phyloP scores from a whole-genome alignment of 2,888 invertebrate species.

The Calameuta filiformis region DNA sequence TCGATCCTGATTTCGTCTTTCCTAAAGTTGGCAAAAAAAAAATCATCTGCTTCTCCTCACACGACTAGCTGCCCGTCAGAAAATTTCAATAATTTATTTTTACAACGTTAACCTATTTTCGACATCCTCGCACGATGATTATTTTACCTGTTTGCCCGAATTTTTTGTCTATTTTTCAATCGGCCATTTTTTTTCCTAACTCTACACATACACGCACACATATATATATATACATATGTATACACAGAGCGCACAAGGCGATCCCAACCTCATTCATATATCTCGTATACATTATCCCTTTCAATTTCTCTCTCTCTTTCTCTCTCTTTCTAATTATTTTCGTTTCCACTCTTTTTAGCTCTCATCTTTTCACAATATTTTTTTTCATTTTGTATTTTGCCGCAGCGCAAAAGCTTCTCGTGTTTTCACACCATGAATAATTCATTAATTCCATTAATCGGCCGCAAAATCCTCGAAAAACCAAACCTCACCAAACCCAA shows the following conservation, averaged over 20 bases:
- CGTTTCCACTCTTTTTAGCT: background rate
- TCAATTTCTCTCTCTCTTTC: conserved; percentile 1
- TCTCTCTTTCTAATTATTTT: conserved; percentile 18
- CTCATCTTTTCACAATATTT: conserved; percentile 5
- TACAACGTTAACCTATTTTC: background rate
- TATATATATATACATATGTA: too few relatives aligned
- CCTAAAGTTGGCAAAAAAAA: background rate
- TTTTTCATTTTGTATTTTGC: conserved; percentile 7
- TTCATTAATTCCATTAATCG: background rate
- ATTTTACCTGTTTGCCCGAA: conserved; percentile 18
- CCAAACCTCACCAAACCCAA: background rate
- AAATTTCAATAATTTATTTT: background rate
- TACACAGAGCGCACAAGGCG: background rate
- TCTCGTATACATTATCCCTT: background rate
- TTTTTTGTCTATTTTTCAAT: conserved; percentile 23
- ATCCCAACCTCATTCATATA: background rate
- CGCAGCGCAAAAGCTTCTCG: background rate
- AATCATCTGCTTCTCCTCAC: background rate
- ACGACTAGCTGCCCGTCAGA: background rate
- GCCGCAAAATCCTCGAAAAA: background rate
- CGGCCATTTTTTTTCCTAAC: conserved; percentile 24
- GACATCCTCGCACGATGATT: conserved; percentile 3
- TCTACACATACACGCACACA: background rate
- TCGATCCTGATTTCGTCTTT: background rate
- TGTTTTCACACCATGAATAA: background rate